These are phyloP conservation scores for Mantis religiosa DNA, from an alignment of 2,888 invertebrate genomes.

Conservation along the genomic window DNA sequence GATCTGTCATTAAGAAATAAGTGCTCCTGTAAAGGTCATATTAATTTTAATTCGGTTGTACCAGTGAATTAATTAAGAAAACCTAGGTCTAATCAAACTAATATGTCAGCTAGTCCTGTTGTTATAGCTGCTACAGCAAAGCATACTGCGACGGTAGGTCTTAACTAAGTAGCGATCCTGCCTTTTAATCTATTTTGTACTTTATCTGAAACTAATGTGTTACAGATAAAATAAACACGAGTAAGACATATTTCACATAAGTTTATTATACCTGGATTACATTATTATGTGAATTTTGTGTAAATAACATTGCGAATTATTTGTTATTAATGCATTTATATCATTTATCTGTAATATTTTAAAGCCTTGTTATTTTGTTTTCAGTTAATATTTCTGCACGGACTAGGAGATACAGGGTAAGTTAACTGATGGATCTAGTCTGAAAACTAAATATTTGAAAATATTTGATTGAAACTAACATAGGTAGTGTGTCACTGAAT, in stretches of 20 bases:
- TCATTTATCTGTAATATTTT: conserved; percentile 5
- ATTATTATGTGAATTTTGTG: not conserved
- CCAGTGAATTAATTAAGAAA: not conserved
- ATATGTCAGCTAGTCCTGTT: conserved; percentile 56
- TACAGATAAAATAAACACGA: not conserved
- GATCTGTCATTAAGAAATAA: not conserved
- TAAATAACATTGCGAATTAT: no score
- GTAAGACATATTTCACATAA: not conserved
- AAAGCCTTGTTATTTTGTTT: conserved; percentile 43
- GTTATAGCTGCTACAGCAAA: conserved; percentile 77
- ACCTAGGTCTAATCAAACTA: not conserved
- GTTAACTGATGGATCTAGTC: conserved; percentile 38
- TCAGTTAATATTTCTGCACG: conserved; percentile 93
- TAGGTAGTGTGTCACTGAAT: no score
- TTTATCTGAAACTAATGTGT: not conserved
- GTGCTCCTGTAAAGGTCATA: not conserved
- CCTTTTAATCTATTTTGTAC: not conserved
- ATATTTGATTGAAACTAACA: no score
- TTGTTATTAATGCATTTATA: not conserved
- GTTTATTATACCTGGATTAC: not conserved
- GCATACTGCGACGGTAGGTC: conserved; percentile 79
- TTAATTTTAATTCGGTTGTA: not conserved
- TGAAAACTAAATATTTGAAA: no score
- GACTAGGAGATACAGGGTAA: conserved; percentile 93
- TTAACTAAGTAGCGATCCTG: not conserved